phyloP scores from a whole-genome alignment of 2,797 vertebrate species.

The Clangula hyemalis region DNA sequence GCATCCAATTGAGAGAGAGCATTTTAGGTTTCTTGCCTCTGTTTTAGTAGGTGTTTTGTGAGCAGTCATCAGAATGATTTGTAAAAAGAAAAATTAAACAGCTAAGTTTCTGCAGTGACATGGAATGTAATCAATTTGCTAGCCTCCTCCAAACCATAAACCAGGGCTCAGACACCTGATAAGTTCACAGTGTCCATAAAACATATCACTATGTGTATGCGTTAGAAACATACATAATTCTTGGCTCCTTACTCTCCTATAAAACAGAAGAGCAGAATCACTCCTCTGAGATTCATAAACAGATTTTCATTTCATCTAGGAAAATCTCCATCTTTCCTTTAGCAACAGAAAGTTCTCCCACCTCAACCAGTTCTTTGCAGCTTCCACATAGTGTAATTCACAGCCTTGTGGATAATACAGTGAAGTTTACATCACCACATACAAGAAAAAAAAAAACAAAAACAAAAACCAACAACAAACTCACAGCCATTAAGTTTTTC shows the following conservation, averaged over 20 bases:
- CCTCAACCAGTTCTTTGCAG: not conserved
- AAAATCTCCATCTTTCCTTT: constrained; percentile 11
- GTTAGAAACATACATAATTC: constrained; percentile 40
- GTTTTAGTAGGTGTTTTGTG: not conserved
- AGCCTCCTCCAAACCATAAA: not conserved
- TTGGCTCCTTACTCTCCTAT: constrained; percentile 10
- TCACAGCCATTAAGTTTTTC: not conserved
- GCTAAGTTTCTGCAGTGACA: not conserved
- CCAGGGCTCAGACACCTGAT: not conserved
- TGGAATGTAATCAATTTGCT: not conserved
- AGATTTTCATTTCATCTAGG: constrained; percentile 29
- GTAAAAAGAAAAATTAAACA: not conserved
- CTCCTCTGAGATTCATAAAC: constrained; percentile 33
- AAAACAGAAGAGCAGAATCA: not conserved
- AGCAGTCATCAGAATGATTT: not conserved
- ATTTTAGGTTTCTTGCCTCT: not conserved
- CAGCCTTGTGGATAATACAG: not conserved
- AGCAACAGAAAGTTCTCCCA: not conserved
- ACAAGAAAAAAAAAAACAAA: not conserved
- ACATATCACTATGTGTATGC: not conserved
- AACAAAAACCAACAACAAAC: not conserved
- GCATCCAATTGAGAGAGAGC: not conserved
- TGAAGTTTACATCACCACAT: not conserved
- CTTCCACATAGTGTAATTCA: not conserved
- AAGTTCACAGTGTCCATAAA: constrained; percentile 25